Percentiles rank a stretch among this genome's conserved stretches.
Conservation (phyloP, 2,888 invertebrate species). For the Elysia crispata region DNA sequence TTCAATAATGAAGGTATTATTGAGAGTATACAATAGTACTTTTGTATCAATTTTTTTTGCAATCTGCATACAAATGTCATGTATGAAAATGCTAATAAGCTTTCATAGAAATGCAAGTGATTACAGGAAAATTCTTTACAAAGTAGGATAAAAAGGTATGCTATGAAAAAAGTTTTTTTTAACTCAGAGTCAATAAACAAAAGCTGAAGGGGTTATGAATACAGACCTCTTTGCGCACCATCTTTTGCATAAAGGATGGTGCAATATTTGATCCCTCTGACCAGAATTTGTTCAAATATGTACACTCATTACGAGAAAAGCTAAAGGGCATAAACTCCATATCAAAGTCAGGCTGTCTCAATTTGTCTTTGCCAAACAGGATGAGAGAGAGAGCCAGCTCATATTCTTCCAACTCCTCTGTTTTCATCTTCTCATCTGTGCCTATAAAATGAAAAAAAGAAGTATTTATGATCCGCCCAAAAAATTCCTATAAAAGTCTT, state of each 20-base stretch:
- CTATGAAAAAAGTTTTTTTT: no score
- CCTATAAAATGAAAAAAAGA: conserved; percentile 42
- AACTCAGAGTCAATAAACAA: neutral
- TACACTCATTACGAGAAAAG: conserved; percentile 29
- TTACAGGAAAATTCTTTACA: no score
- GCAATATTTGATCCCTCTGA: conserved; percentile 9
- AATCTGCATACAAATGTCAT: no score
- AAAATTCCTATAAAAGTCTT: no score
- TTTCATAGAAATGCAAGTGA: no score
- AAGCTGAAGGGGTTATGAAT: neutral
- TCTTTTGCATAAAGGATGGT: conserved; percentile 31
- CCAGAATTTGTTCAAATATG: conserved; percentile 36
- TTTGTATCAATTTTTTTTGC: no score
- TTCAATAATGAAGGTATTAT: no score
- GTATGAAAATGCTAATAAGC: no score
- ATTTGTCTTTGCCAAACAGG: conserved; percentile 26
- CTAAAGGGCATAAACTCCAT: conserved; percentile 40
- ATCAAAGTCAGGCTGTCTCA: neutral
- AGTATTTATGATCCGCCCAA: no score
- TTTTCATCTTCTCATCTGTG: conserved; percentile 41
- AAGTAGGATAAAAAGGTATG: no score
- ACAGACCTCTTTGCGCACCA: conserved; percentile 31
- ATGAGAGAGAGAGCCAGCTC: conserved; percentile 18
- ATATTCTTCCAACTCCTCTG: conserved; percentile 32
- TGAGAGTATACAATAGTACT: no score